phyloP scores from a whole-genome alignment of 2,888 invertebrate species.

The Nebria brevicollis region DNA sequence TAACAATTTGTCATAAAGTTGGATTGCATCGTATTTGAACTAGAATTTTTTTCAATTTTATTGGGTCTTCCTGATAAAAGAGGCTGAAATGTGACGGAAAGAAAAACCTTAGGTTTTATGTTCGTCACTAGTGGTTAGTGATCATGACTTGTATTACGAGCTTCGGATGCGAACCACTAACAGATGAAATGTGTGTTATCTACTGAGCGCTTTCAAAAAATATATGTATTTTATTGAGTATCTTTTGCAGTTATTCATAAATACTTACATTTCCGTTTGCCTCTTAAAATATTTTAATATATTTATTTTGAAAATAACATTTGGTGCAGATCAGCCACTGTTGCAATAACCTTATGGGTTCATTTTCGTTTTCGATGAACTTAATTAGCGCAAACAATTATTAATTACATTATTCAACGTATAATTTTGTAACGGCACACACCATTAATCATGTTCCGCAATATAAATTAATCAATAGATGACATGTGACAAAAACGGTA shows the following conservation, averaged over 20 bases:
- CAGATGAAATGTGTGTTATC: not conserved
- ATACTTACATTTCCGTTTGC: not conserved
- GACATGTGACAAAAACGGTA: constrained; percentile 1
- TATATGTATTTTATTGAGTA: constrained; percentile 33
- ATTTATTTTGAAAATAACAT: too few relatives aligned
- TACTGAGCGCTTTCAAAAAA: constrained; percentile 19
- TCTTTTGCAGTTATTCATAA: constrained; percentile 16
- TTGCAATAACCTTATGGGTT: not conserved
- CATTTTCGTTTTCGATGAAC: not conserved
- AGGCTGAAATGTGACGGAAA: constrained; percentile 18
- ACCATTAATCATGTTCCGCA: not conserved
- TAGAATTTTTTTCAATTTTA: constrained; percentile 45
- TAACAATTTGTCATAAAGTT: constrained; percentile 40
- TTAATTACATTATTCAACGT: constrained; percentile 1
- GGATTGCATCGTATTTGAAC: constrained; percentile 31
- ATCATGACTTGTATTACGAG: constrained; percentile 19
- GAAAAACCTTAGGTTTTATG: constrained; percentile 25
- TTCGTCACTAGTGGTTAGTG: constrained; percentile 24
- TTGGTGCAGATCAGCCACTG: too few relatives aligned
- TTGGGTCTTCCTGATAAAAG: constrained; percentile 39
- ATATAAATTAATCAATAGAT: not conserved
- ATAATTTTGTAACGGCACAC: not conserved
- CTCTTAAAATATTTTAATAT: not conserved
- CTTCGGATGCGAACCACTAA: not conserved
- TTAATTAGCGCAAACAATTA: not conserved